Conservation (phyloP, 2,888 invertebrate genomes). For the Falcaria lacertinaria region DNA sequence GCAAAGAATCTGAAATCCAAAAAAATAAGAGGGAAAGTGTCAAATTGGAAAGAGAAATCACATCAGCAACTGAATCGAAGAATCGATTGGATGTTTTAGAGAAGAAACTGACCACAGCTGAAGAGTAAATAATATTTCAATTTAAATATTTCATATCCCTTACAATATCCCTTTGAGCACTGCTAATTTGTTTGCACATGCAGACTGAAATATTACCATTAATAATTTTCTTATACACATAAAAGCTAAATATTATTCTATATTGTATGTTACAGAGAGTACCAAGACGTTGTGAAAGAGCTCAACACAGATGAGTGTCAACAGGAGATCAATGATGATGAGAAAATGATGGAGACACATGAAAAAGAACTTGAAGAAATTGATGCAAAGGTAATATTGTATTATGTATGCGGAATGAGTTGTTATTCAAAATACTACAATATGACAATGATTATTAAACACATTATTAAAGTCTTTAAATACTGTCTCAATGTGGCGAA, state of each 20-base stretch:
- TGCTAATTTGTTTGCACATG: too few relatives aligned
- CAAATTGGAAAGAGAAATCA: slow-evolving; percentile 77
- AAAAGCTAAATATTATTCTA: not conserved
- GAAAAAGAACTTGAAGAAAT: slow-evolving; percentile 81
- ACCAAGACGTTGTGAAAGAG: slow-evolving; percentile 62
- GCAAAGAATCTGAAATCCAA: slow-evolving; percentile 78
- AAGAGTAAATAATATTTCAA: slow-evolving; percentile 44
- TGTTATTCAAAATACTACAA: too few relatives aligned
- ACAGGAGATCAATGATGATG: slow-evolving; percentile 79
- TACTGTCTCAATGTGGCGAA: too few relatives aligned
- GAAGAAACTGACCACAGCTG: slow-evolving; percentile 62
- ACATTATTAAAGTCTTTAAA: too few relatives aligned
- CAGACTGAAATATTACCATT: not conserved
- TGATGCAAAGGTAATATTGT: slow-evolving; percentile 76
- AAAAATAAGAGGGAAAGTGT: slow-evolving; percentile 78
- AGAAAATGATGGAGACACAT: slow-evolving; percentile 74
- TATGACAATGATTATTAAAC: too few relatives aligned
- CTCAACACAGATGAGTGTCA: slow-evolving; percentile 78
- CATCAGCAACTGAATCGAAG: slow-evolving; percentile 80
- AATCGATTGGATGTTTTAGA: slow-evolving; percentile 73
- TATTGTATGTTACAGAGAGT: slow-evolving; percentile 41
- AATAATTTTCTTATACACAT: not conserved
- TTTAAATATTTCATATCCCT: not conserved
- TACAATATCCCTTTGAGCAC: too few relatives aligned
- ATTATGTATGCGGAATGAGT: too few relatives aligned